A percentile compares a stretch with the other conserved stretches of the same genome.
Conservation (phyloP, 2,888 invertebrate genomes). For the Phytoseiulus persimilis region DNA sequence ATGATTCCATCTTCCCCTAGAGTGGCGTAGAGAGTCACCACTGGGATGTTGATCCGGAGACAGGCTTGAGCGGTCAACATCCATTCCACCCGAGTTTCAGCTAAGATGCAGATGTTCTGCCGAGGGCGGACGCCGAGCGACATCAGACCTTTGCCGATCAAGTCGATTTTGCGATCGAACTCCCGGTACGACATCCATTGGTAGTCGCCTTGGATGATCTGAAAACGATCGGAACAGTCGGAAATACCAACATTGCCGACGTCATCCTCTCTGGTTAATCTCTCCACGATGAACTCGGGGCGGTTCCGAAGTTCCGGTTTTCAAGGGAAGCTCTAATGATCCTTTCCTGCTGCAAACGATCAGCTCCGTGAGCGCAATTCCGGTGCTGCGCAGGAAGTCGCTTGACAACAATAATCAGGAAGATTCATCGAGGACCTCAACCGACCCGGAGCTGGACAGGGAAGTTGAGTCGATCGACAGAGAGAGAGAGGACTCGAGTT, state of each 20-base stretch:
- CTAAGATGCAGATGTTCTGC: constrained; percentile 79
- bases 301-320: no score
- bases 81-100: constrained; percentile 97
- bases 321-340: no score
- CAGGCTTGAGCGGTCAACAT: constrained; percentile 90
- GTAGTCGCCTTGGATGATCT: constrained; percentile 88
- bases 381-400: no score
- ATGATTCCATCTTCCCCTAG: constrained; percentile 72
- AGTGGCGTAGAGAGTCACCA: constrained; percentile 94
- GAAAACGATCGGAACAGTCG: constrained; percentile 47
- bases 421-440: no score
- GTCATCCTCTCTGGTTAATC: not conserved
- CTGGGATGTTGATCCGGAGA: constrained; percentile 86
- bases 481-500: no score
- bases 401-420: no score
- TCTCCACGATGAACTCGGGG: not conserved
- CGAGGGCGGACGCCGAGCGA: constrained; percentile 66
- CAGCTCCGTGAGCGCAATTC: no score
- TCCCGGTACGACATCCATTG: constrained; percentile 75
- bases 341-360: no score
- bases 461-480: no score
- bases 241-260: constrained; percentile 39
- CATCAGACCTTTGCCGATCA: constrained; percentile 75
- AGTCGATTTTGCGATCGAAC: constrained; percentile 63
- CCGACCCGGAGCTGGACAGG: no score